Evolutionary conservation across 2,888 invertebrate species (phyloP), one percentile per base, ranked within the genome.

Genomic region (Sepioteuthis lessoniana): DNA sequence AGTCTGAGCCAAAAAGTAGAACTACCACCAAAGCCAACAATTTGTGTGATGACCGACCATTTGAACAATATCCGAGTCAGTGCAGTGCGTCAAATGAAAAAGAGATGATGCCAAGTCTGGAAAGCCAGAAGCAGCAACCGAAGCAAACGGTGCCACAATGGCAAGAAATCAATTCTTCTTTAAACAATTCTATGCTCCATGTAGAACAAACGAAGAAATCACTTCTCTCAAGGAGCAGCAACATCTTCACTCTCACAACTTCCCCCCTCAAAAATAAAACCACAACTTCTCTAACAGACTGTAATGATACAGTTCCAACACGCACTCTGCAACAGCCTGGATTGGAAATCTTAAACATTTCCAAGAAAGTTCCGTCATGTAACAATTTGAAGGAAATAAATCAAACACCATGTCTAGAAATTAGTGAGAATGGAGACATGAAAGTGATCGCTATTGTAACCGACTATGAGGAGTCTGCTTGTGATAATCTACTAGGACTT

Each of bases 381-480:
- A 47, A 92, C n/a, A 47, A 92, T 47, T 46, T 92, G 31, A 47
- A 92, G 31, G 92, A 92, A 31, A 47, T 92, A 46, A 47, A 92
- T n/a, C 42, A 92, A 42, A n/a, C 92, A 42, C 92, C 92, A 8
- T 92, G 92, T 46, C 21, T 92, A 31, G 92, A 92, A 42, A n/a
- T 92, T 47, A 92, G 92, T 50, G 93, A 93, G 55, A 93, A 93
- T 50, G 93, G 60, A 35, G 93, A 93, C 46, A 93, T 93, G 55
- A 93, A 93, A 50, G 55, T 93, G 47, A 35, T 92, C 47, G 92
- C 92, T 47, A 92, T 92, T n/a, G 92, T 92, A 92, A 92, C 92
- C 47, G 92, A 92, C 92, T 92, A 92, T 16, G 92, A 92, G 47
- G 92, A 92, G 47, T 47, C 92, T n/a, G 47, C 47, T 42, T 47